Evolutionary conservation across 2,797 vertebrate genomes (phyloP), one percentile per base, ranked within the genome.

Genomic region (Myotis findleyi): DNA sequence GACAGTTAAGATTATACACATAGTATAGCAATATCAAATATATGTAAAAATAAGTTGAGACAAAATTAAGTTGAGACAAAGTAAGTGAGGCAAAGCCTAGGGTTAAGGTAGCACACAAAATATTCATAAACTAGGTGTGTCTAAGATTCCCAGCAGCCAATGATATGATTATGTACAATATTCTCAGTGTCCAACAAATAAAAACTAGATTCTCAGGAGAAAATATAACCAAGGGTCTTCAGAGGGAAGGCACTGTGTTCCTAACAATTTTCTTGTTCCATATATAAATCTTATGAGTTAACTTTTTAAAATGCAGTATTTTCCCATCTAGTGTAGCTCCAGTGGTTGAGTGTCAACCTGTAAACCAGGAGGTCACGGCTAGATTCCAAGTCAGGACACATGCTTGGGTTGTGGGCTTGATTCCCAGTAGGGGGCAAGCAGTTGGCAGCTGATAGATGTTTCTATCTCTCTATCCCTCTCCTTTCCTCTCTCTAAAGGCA

Each of bases 61-160:
- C 11, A 64, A 64, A 47, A 92, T 51, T 89, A 84, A 59, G 2
- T n/a, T 21, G 62, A 93, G 57, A 72, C 14, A 94, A 83, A 91
- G 7, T 4, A 73, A 55, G 9, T 49, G 33, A 84, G 83, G 41
- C 16, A 36, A 81, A 89, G 13, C 36, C 41, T 51, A 47, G 59
- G 71, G 9, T 69, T 13, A 84, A 33, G 14, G 20, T 23, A 49
- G 55, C 9, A 53, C 3, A 64, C 0, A 57, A 36, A 82, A 75
- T 80, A 53, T 62, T 80, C 21, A 66, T 71, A 71, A 89, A 23
- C 30, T 53, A 11, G 5, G 21, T 87, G 4, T 68, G 23, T 53
- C 20, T 86, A 83, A 66, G 4, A 62, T 41, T 88, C 5, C 55
- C 1, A 76, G 55, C 18, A 62, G 2, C 7, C 20, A 33, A 36